These are phyloP conservation scores for Trichonephila clavata DNA, from an alignment of 1,140 invertebrate genomes.

Conservation along the genomic window DNA sequence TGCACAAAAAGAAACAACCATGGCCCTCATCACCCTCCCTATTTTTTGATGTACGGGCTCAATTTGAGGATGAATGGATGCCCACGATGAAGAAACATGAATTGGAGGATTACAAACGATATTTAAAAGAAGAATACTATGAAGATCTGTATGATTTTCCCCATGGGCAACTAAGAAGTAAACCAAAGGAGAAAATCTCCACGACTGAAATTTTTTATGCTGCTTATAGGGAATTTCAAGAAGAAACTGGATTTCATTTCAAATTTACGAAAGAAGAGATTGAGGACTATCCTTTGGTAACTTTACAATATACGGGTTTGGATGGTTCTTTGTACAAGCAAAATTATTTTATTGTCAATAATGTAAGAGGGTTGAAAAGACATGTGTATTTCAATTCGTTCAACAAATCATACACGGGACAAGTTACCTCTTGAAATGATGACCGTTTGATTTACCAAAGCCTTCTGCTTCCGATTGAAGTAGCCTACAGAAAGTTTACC, in stretches of 20 bases:
- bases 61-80: neutral
- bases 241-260: too few species aligned
- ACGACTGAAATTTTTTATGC: neutral
- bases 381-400: too few species aligned
- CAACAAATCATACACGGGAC: too few species aligned
- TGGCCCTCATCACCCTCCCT: too few species aligned
- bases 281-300: neutral
- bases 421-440: too few species aligned
- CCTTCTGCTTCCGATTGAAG: too few species aligned
- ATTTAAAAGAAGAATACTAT: neutral
- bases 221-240: neutral
- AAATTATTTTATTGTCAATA: constrained; percentile 36
- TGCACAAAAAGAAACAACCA: neutral
- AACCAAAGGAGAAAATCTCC: too few species aligned
- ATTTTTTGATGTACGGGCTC: neutral
- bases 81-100: neutral
- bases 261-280: neutral
- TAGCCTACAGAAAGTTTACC: too few species aligned
- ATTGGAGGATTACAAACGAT: neutral
- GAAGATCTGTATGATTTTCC: constrained; percentile 44
- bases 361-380: too few species aligned
- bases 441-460: too few species aligned
- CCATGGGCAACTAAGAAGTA: constrained; percentile 1
- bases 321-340: neutral
- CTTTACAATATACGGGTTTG: neutral